Base-by-base conservation (phyloP, 2,797 vertebrate species). In the Acanthurus leucopareius region DNA sequence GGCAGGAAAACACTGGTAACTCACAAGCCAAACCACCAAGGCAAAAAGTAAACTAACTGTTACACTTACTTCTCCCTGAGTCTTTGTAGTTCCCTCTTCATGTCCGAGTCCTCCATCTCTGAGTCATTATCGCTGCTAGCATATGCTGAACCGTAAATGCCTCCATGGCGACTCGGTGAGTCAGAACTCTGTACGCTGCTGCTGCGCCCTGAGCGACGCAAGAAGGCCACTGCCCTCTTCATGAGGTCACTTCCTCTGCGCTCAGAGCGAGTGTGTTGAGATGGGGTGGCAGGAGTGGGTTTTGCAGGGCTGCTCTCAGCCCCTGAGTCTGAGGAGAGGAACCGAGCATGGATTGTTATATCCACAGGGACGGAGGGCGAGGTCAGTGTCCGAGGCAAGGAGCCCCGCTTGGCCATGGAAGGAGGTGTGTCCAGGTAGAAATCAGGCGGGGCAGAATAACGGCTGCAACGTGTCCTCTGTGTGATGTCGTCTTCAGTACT, bases 41-140 rank as follows among this genome's bases (percentile, higher is more conserved):
- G 45, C 7, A 48, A 59, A 52, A 38, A 40, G 22, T 47, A 28
- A 77, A 61, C 9, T 4, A 38, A 16, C 54, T 20, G 35, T 7
- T n/a, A 2, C 14, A 94, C 97, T 60, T 95, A 99, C 98, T 98
- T 99, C 89, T 99, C 98, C 86, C 97, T 94, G 57, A 99, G 96
- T 66, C 92, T 96, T 89, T 98, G 97, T 48, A 99, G 90, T 77
- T 99, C 98, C 75, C 86, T 97, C 92, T 97, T 99, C 90, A 99
- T 97, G 85, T 99, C 98, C 0, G 96, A 95, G 3, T 99, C 98
- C 87, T 99, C 98, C 82, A 98, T 96, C 86, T 99, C 98, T 0
- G 98, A 99, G 92, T 99, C 98, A 2, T 99, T 99, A 88, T 99
- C 98, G 0, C 98, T 99, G 96, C 98, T 99, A 92, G 96, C 94